These are phyloP conservation scores for Lamellibrachia luymesi DNA, from an alignment of 1,140 invertebrate species.

Conservation along the genomic window DNA sequence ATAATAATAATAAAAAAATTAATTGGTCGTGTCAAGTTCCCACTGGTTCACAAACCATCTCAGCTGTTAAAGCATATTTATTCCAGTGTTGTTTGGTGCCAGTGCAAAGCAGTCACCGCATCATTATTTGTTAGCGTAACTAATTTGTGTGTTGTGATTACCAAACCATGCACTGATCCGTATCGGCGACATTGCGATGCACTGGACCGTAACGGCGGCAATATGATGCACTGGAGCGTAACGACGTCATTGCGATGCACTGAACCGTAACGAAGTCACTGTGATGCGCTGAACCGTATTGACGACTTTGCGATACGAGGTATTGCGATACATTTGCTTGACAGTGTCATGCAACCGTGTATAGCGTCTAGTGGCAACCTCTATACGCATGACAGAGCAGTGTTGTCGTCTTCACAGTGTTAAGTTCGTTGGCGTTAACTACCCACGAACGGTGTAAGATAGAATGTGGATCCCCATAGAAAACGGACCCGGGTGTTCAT, in stretches of 20 bases:
- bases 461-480: too few species aligned
- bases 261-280: not conserved
- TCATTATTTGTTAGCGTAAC: not conserved
- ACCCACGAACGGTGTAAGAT: not conserved
- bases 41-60: not conserved
- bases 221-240: not conserved
- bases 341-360: not conserved
- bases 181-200: not conserved
- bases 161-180: not conserved
- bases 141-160: not conserved
- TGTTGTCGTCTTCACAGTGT: not conserved
- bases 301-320: too few species aligned
- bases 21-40: not conserved
- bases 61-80: not conserved
- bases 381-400: not conserved
- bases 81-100: not conserved
- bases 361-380: not conserved
- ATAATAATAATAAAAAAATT: not conserved
- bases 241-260: not conserved
- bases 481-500: too few species aligned
- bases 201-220: not conserved
- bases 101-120: not conserved
- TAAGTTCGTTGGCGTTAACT: not conserved
- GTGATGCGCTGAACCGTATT: not conserved
- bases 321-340: too few species aligned